A percentile compares a stretch with the other conserved stretches of the same genome.
These are phyloP conservation scores for Penelope pileata DNA, from an alignment of 2,113 vertebrate species.

Conservation along the genomic window DNA sequence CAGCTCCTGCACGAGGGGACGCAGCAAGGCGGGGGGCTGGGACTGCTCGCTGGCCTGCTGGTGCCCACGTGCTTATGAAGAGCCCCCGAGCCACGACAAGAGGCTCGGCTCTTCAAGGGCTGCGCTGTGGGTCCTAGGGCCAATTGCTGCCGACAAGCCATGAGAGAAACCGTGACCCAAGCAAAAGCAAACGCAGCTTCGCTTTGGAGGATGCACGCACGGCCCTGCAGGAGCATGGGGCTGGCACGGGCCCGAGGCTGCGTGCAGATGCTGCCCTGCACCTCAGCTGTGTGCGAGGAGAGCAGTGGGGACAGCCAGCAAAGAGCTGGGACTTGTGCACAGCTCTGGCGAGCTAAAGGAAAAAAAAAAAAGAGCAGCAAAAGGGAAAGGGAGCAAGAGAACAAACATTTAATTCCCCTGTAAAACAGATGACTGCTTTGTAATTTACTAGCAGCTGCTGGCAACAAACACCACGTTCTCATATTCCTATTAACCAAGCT, in stretches of 20 bases:
- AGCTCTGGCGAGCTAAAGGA: slow-evolving; percentile 61
- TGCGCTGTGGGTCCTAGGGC: not conserved
- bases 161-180: not conserved
- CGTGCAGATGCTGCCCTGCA: not conserved
- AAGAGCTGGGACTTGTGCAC: not conserved
- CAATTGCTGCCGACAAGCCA: not conserved
- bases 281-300: not conserved
- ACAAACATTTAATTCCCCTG: slow-evolving; percentile 81
- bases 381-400: slow-evolving; percentile 57
- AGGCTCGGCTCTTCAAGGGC: not conserved
- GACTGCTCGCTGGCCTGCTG: not conserved
- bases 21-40: not conserved
- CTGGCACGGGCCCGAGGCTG: not conserved
- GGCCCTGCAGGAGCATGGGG: not conserved
- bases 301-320: not conserved
- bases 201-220: not conserved
- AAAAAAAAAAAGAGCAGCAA: not conserved
- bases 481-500: slow-evolving; percentile 82
- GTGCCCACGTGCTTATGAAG: not conserved
- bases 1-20: not conserved
- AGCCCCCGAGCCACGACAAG: not conserved
- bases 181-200: slow-evolving; percentile 5
- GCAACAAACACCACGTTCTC: slow-evolving; percentile 70
- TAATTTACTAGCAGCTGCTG: slow-evolving; percentile 84
- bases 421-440: slow-evolving; percentile 82